These are phyloP conservation scores for Nemapogon koenigi DNA, from an alignment of 2,888 invertebrate species.

Conservation along the genomic window DNA sequence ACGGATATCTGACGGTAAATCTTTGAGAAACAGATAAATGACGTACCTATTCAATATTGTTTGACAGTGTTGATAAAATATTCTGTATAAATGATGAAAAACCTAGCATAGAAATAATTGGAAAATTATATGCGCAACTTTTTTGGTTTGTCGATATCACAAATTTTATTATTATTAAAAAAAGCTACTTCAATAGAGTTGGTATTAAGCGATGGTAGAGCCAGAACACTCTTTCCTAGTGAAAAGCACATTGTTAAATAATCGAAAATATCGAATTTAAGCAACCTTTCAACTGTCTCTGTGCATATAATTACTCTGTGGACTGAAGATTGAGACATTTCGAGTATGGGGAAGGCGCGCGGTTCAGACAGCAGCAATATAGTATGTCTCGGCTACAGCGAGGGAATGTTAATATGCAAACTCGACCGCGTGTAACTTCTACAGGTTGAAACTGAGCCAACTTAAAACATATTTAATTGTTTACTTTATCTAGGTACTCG, in stretches of 20 bases:
- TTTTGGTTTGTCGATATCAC: no score
- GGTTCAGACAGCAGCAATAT: constrained; percentile 21
- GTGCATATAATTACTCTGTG: constrained; percentile 30
- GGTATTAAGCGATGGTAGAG: no score
- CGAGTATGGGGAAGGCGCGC: constrained; percentile 23
- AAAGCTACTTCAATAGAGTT: no score
- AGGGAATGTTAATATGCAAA: constrained; percentile 46
- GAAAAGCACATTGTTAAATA: background rate
- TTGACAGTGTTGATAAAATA: no score
- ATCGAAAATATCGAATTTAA: background rate
- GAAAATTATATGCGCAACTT: no score
- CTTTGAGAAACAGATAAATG: no score
- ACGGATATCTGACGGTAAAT: no score
- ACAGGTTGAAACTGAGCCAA: constrained; percentile 1
- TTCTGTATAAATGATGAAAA: no score
- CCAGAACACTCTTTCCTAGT: no score
- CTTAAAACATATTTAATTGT: constrained; percentile 5
- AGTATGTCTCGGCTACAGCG: constrained; percentile 13
- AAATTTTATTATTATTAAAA: no score
- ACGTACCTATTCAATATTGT: no score
- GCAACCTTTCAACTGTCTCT: background rate
- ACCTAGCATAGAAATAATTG: no score
- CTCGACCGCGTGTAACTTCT: constrained; percentile 11
- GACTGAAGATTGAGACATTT: constrained; percentile 36
- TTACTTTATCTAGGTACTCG: background rate